Evolutionary conservation across 2,113 vertebrate genomes (phyloP), one percentile per base, ranked within the genome.

Genomic region (Ovis aries): DNA sequence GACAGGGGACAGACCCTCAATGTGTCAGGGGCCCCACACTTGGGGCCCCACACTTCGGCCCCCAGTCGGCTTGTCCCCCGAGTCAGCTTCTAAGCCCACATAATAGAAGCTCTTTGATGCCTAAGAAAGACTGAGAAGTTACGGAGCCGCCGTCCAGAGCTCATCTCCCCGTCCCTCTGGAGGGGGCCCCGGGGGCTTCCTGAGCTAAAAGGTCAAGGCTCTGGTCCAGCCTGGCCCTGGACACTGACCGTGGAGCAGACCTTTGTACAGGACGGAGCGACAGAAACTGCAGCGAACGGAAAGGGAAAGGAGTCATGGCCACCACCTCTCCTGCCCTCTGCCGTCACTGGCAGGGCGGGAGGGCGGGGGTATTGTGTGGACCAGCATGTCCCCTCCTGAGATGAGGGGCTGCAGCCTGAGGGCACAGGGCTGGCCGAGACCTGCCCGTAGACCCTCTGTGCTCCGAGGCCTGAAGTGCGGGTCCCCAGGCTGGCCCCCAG

Each of bases 161-260:
- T 10, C 3, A 25, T 0, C 1, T 11, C 84, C 84, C 52, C 6
- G 12, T 0, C 14, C 52, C 19, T 2, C 36, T 11, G 19, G 48
- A 36, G 33, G 48, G 60, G 31, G 14, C 78, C 25, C 50, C 1
- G 0, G 10, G 1, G 5, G 19, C n/a, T 3, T 29, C 52, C 23
- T 1, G 33, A 17, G 48, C 71, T 14, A 3, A 50, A 64, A 19
- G 2, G 40, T 48, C 4, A 0, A 43, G 14, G 16, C 43, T 77
- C 7, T 1, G 6, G 64, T 15, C 36, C 43, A 14, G 48, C 57
- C n/a, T 43, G 48, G 74, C 31, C 48, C 48, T 29, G 15, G 40
- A 33, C 0, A 7, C n/a, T 7, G 9, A 17, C 15, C 10, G 3
- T 7, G 1, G 31, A n/a, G 25, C 74, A 81, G 43, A 12, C 0